Conservation (phyloP, 2,113 vertebrate genomes). For the Ranitomeya variabilis region DNA sequence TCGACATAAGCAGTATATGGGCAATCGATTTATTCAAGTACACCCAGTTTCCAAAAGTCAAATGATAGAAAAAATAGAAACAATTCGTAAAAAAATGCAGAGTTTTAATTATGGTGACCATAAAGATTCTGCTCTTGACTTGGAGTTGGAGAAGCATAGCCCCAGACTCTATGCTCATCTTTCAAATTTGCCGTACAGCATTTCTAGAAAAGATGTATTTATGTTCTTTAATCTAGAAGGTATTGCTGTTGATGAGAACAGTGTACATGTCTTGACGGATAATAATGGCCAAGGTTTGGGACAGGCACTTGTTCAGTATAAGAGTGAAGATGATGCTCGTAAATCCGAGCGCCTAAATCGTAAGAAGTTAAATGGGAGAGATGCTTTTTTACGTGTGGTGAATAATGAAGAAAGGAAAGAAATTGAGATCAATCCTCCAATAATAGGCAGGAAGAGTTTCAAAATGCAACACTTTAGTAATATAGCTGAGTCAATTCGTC, state of each 20-base stretch:
- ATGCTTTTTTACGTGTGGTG: conserved; percentile 91
- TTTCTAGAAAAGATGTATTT: conserved; percentile 91
- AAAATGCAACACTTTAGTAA: conserved; percentile 78
- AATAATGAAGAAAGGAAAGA: conserved; percentile 94
- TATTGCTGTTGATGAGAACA: conserved; percentile 88
- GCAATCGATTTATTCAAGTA: conserved; percentile 95
- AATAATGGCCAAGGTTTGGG: conserved; percentile 91
- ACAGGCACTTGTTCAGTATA: conserved; percentile 93
- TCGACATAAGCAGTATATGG: conserved; percentile 98
- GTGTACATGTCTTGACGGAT: conserved; percentile 90
- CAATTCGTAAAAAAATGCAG: conserved; percentile 88
- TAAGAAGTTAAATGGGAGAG: conserved; percentile 94
- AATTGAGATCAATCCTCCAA: conserved; percentile 90
- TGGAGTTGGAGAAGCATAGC: conserved; percentile 71
- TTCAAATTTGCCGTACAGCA: conserved; percentile 95
- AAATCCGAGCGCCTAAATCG: conserved; percentile 94
- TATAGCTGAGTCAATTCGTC: conserved; percentile 65
- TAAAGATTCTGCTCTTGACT: conserved; percentile 80
- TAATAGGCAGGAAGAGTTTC: conserved; percentile 88
- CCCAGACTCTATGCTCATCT: conserved; percentile 89
- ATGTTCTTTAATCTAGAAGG: conserved; percentile 86
- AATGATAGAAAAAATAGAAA: conserved; percentile 95
- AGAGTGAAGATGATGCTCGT: conserved; percentile 91
- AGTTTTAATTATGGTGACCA: conserved; percentile 83
- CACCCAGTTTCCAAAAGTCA: conserved; percentile 94